Percentiles rank a stretch among this genome's conserved stretches.
phyloP scores from a whole-genome alignment of 2,888 invertebrate genomes.

The Amphimallon solstitiale region DNA sequence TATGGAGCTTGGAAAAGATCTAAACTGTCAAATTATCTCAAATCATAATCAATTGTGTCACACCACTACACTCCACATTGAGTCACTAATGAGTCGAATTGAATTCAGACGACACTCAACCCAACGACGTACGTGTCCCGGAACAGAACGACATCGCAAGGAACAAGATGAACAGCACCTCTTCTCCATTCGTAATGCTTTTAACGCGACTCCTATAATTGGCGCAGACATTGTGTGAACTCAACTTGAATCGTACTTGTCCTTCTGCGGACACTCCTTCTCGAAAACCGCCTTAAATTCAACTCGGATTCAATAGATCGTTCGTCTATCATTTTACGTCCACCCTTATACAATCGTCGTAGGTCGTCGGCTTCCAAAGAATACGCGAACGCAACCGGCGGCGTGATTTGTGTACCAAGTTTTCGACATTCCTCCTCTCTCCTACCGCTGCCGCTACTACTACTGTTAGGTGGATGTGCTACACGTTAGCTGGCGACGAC shows the following conservation, averaged over 20 bases:
- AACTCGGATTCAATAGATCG: too few relatives aligned
- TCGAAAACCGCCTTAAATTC: too few relatives aligned
- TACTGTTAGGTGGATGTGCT: too few relatives aligned
- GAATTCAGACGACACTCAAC: slow-evolving; percentile 8
- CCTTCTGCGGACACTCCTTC: too few relatives aligned
- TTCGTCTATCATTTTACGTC: neutral
- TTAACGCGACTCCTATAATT: neutral
- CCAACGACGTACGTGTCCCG: neutral
- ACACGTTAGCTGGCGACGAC: slow-evolving; percentile 42
- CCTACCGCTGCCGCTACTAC: too few relatives aligned
- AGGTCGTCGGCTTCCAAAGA: neutral
- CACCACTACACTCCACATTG: neutral
- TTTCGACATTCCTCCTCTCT: too few relatives aligned
- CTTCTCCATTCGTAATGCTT: neutral
- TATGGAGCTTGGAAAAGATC: too few relatives aligned
- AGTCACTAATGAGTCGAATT: slow-evolving; percentile 12
- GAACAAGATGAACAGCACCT: neutral
- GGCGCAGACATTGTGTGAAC: neutral
- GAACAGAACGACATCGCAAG: neutral
- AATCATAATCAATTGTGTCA: too few relatives aligned
- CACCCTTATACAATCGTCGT: neutral
- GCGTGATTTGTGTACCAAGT: slow-evolving; percentile 53
- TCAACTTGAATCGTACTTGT: too few relatives aligned
- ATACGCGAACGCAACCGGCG: slow-evolving; percentile 27
- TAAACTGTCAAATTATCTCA: too few relatives aligned